Conservation (phyloP, 2,888 invertebrate genomes). For the Bimastos eiseni region DNA sequence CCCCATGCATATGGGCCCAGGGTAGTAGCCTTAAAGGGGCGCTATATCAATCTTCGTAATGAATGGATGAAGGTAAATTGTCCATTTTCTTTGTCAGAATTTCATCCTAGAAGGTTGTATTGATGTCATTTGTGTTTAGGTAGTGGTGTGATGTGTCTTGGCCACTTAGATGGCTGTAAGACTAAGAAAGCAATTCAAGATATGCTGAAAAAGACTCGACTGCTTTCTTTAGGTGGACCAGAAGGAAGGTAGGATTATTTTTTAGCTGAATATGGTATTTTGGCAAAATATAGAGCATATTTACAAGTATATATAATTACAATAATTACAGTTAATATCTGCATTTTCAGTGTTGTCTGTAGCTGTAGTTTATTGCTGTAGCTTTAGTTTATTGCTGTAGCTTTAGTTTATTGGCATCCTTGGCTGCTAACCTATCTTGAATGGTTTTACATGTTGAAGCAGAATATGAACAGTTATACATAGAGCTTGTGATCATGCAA, state of each 20-base stretch:
- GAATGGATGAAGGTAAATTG: no score
- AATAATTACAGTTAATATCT: neutral
- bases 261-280: neutral
- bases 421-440: no score
- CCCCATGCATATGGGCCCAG: no score
- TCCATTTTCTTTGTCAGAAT: neutral
- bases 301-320: neutral
- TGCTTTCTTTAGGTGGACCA: slow-evolving; percentile 68
- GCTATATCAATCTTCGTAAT: no score
- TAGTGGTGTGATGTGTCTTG: slow-evolving; percentile 77
- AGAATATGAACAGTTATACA: no score
- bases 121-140: slow-evolving; percentile 65
- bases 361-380: neutral
- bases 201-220: slow-evolving; percentile 84
- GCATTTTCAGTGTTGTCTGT: neutral
- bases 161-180: slow-evolving; percentile 71
- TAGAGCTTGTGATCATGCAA: no score
- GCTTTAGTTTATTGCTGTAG: no score
- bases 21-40: no score
- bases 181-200: slow-evolving; percentile 80
- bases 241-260: slow-evolving; percentile 32
- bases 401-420: no score
- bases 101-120: neutral
- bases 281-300: neutral
- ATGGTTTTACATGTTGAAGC: no score